phyloP scores from a whole-genome alignment of 1,140 invertebrate genomes.

The Schlechtendalia chinensis region DNA sequence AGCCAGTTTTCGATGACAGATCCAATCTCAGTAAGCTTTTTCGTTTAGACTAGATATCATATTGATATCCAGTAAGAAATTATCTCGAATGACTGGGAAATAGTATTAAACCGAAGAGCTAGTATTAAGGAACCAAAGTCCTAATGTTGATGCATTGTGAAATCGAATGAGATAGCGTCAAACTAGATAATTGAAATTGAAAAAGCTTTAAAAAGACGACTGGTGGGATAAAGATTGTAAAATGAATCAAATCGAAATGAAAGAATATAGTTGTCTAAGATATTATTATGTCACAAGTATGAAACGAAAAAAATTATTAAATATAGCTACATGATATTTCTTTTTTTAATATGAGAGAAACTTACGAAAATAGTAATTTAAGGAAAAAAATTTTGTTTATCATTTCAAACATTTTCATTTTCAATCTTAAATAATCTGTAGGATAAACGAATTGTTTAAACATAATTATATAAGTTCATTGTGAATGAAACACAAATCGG shows the following conservation, averaged over 20 bases:
- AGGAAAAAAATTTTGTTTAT: too few species aligned
- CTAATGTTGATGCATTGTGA: neutral
- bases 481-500: too few species aligned
- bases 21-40: neutral
- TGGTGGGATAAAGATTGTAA: neutral
- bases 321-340: too few species aligned
- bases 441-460: too few species aligned
- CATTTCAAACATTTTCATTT: too few species aligned
- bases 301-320: too few species aligned
- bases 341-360: too few species aligned
- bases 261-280: neutral
- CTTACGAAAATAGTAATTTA: too few species aligned
- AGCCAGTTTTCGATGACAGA: neutral
- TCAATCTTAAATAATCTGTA: too few species aligned
- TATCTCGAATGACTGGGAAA: neutral
- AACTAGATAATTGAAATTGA: constrained; percentile 1
- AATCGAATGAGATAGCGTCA: neutral
- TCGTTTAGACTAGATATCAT: neutral
- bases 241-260: neutral
- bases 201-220: neutral
- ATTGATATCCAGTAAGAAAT: too few species aligned
- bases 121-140: neutral
- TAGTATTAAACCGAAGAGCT: neutral
- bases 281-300: too few species aligned
- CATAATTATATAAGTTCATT: too few species aligned